Conservation (phyloP, 2,888 invertebrate species). For the Heliconius cydno region DNA sequence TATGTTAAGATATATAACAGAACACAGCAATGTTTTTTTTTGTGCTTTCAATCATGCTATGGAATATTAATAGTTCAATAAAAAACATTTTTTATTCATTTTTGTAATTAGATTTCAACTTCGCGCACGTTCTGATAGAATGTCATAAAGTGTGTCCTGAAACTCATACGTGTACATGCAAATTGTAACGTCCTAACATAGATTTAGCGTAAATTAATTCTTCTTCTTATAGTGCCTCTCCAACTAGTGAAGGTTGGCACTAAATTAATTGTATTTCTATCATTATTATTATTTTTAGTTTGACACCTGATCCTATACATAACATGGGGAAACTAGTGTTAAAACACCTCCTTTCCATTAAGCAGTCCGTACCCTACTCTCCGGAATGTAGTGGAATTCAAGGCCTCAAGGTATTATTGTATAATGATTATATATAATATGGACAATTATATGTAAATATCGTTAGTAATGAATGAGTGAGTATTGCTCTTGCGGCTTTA, state of each 20-base stretch:
- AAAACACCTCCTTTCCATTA: too few relatives aligned
- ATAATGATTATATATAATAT: not conserved
- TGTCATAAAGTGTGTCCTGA: not conserved
- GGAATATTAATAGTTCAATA: not conserved
- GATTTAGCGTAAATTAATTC: too few relatives aligned
- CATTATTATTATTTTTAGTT: too few relatives aligned
- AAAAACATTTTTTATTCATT: constrained; percentile 5
- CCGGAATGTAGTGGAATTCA: too few relatives aligned
- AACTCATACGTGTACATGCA: not conserved
- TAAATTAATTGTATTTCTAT: too few relatives aligned
- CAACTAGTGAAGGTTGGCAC: too few relatives aligned
- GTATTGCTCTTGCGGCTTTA: not conserved
- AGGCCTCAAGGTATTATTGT: too few relatives aligned
- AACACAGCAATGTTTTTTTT: not conserved
- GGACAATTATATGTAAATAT: not conserved
- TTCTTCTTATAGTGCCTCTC: too few relatives aligned
- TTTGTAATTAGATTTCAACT: constrained; percentile 15
- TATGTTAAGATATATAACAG: not conserved
- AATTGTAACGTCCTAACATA: too few relatives aligned
- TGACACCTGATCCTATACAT: too few relatives aligned
- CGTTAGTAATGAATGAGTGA: not conserved
- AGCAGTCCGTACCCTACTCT: too few relatives aligned
- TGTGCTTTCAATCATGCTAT: not conserved
- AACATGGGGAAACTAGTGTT: too few relatives aligned
- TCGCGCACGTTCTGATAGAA: not conserved